Evolutionary conservation across 1,140 invertebrate genomes (phyloP).

Genomic region (Ylistrum balloti): DNA sequence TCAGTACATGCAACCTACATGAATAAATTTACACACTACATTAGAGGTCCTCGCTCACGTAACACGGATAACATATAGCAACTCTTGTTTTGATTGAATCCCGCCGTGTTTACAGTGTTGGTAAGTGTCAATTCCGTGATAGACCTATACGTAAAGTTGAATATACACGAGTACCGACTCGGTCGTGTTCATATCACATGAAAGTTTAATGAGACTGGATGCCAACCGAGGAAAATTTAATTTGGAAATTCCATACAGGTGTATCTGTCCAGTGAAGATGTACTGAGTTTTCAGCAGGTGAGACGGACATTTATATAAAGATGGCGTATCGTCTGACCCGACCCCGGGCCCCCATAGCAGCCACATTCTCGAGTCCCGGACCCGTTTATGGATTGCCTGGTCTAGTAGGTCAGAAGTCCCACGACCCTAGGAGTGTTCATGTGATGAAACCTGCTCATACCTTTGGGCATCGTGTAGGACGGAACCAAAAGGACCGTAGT

Average conservation of each 20-base stretch:
- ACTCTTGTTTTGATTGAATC: neutral
- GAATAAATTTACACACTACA: conserved; percentile 14
- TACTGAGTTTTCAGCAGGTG: neutral
- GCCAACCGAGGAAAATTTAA: neutral
- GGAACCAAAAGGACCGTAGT: conserved; percentile 25
- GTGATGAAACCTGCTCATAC: conserved; percentile 19
- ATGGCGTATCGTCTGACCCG: neutral
- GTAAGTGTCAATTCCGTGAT: conserved; percentile 3
- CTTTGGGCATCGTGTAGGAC: neutral
- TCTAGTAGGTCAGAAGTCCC: neutral
- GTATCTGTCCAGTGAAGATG: neutral
- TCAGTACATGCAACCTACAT: conserved; percentile 6
- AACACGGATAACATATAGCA: neutral
- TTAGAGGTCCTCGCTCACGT: neutral
- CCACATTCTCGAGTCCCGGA: neutral
- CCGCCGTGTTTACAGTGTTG: conserved; percentile 1
- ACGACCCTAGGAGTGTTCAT: conserved; percentile 3
- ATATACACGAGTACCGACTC: neutral
- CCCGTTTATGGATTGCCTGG: conserved; percentile 11
- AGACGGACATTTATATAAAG: neutral
- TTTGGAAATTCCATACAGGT: neutral
- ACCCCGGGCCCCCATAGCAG: neutral
- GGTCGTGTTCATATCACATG: neutral
- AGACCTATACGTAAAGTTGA: neutral
- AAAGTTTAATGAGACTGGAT: neutral